phyloP scores from a whole-genome alignment of 2,113 vertebrate genomes.

The Mesoclemmys tuberculata region DNA sequence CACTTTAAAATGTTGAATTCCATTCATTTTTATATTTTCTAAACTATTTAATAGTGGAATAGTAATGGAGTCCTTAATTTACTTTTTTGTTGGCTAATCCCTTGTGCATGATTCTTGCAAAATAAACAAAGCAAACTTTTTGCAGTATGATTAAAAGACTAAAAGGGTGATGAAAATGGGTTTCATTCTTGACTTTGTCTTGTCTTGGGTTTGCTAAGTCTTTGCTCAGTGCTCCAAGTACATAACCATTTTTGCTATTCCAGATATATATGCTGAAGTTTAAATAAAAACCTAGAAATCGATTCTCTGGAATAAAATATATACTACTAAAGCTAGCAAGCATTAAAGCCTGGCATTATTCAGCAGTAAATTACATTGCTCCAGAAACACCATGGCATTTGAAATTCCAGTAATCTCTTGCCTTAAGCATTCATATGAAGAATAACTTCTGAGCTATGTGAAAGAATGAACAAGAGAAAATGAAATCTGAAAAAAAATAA shows the following conservation, averaged over 20 bases:
- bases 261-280: neutral
- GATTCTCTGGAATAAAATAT: neutral
- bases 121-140: neutral
- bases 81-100: neutral
- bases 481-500: neutral
- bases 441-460: neutral
- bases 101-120: neutral
- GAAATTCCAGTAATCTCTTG: neutral
- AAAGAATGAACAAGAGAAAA: neutral
- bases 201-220: neutral
- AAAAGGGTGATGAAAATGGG: neutral
- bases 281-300: neutral
- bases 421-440: neutral
- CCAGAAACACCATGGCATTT: neutral
- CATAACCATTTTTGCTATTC: neutral
- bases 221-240: neutral
- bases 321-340: neutral
- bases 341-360: neutral
- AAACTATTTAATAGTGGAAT: conserved; percentile 23
- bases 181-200: neutral
- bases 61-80: neutral
- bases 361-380: neutral
- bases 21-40: conserved; percentile 28
- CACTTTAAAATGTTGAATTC: conserved; percentile 23
- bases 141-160: neutral